These are phyloP conservation scores for Tachina fera DNA, from an alignment of 2,888 invertebrate genomes.

Conservation along the genomic window DNA sequence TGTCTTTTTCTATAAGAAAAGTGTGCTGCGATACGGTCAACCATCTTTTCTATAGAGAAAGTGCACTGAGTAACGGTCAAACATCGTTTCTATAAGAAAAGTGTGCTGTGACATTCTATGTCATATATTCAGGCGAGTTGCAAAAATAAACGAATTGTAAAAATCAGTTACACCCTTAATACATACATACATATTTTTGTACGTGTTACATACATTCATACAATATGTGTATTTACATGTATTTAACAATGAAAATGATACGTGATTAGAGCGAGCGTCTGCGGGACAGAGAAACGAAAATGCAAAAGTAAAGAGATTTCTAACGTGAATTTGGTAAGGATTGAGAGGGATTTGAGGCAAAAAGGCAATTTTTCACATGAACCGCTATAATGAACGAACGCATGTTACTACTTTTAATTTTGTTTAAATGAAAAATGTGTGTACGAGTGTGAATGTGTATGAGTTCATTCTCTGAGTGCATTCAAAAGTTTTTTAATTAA, in stretches of 20 bases:
- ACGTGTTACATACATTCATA: neutral
- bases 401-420: conserved; percentile 60
- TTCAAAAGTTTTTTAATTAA: conserved; percentile 67
- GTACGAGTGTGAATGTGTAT: conserved; percentile 53
- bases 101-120: too few relatives aligned
- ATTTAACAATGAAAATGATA: conserved; percentile 56
- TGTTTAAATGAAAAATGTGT: conserved; percentile 35
- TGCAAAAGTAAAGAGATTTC: conserved; percentile 19
- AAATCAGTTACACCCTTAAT: too few relatives aligned
- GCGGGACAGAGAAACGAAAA: conserved; percentile 5
- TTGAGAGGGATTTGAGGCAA: conserved; percentile 49
- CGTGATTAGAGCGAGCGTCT: conserved; percentile 10
- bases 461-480: conserved; percentile 16
- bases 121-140: too few relatives aligned
- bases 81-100: too few relatives aligned
- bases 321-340: conserved; percentile 33
- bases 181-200: too few relatives aligned
- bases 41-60: too few relatives aligned
- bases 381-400: conserved; percentile 67
- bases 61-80: too few relatives aligned
- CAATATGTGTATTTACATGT: neutral
- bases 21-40: too few relatives aligned
- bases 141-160: too few relatives aligned
- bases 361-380: conserved; percentile 65
- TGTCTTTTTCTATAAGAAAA: too few relatives aligned